Conservation (phyloP, 2,888 invertebrate species). For the Drosophila kanekoi region DNA sequence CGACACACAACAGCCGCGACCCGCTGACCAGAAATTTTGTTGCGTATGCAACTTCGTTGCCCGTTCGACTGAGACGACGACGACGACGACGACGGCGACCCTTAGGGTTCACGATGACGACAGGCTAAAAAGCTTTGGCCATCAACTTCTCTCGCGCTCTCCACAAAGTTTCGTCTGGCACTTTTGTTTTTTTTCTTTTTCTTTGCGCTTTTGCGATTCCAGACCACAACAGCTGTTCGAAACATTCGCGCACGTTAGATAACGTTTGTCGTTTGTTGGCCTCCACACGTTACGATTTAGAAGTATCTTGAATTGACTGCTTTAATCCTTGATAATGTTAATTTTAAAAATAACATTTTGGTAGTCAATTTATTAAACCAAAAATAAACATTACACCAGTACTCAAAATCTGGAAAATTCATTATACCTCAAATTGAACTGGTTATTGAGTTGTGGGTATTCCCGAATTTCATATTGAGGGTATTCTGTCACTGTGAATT, state of each 20-base stretch:
- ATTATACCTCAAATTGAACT: too few species aligned
- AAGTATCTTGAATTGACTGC: not conserved
- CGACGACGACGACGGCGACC: constrained; percentile 4
- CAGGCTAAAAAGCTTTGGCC: constrained; percentile 30
- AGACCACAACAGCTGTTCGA: constrained; percentile 44
- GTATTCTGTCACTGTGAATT: too few species aligned
- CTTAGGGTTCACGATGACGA: constrained; percentile 13
- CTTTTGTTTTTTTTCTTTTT: not conserved
- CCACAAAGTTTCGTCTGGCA: constrained; percentile 32
- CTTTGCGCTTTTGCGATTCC: constrained; percentile 16
- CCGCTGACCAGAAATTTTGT: constrained; percentile 55
- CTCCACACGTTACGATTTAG: constrained; percentile 29
- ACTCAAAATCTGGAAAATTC: too few species aligned
- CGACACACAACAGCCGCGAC: constrained; percentile 45
- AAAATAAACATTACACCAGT: too few species aligned
- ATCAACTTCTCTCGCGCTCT: constrained; percentile 10
- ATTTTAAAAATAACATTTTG: not conserved
- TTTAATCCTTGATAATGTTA: not conserved
- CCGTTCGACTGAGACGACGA: constrained; percentile 46
- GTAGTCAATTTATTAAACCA: too few species aligned
- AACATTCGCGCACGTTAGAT: constrained; percentile 13
- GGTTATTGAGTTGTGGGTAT: too few species aligned
- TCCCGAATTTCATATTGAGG: too few species aligned
- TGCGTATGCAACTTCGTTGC: constrained; percentile 64
- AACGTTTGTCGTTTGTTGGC: not conserved